phyloP scores from a whole-genome alignment of 2,797 vertebrate species.

The Carapus acus region DNA sequence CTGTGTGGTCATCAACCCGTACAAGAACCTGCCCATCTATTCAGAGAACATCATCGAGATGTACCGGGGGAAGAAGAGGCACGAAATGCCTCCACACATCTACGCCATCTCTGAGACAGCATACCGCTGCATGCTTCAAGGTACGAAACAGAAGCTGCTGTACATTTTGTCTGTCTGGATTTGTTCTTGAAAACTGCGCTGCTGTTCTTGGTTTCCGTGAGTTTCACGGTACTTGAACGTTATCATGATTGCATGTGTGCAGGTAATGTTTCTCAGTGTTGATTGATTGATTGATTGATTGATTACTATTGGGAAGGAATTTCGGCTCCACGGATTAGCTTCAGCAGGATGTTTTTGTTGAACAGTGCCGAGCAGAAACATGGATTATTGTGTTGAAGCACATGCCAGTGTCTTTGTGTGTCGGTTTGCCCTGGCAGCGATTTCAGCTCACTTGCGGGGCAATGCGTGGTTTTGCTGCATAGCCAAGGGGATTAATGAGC shows the following conservation, averaged over 20 bases:
- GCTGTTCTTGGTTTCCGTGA: neutral
- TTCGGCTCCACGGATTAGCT: neutral
- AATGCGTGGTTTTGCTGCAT: conserved; percentile 32
- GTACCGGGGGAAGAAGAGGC: conserved; percentile 96
- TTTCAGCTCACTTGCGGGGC: conserved; percentile 39
- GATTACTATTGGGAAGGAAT: neutral
- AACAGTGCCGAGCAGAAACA: neutral
- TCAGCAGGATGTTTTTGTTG: neutral
- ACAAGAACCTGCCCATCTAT: conserved; percentile 97
- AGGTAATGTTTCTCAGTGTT: neutral
- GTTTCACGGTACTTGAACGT: neutral
- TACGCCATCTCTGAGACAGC: conserved; percentile 96
- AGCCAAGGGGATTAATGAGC: conserved; percentile 46
- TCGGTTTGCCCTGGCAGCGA: conserved; percentile 3
- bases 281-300: neutral
- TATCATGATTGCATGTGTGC: neutral
- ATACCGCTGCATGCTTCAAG: conserved; percentile 98
- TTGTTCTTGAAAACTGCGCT: neutral
- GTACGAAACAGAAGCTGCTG: conserved; percentile 58
- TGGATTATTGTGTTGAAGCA: neutral
- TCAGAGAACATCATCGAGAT: conserved; percentile 97
- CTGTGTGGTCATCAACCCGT: conserved; percentile 97
- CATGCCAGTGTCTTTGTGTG: conserved; percentile 8
- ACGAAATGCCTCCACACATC: conserved; percentile 96
- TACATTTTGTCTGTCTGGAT: neutral